Percentiles rank a stretch among this genome's conserved stretches.
These are phyloP conservation scores for Lasioglossum albipes DNA, from an alignment of 1,140 invertebrate genomes.

Conservation along the genomic window DNA sequence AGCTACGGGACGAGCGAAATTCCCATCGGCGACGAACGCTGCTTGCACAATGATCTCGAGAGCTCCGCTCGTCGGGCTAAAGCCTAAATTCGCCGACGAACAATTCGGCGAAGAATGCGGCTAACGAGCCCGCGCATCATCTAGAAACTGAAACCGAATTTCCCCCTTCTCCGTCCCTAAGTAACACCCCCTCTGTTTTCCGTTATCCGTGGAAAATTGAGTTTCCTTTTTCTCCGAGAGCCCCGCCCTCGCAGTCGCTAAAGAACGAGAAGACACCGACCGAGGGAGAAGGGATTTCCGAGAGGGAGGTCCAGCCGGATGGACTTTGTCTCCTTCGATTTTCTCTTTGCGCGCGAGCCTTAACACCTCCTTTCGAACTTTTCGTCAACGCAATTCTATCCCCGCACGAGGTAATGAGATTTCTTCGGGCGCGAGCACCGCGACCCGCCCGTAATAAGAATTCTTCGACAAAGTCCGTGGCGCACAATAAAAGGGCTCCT, in stretches of 20 bases:
- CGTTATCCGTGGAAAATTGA: slow-evolving; percentile 64
- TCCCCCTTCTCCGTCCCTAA: slow-evolving; percentile 35
- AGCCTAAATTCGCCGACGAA: slow-evolving; percentile 25
- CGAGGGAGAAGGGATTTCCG: not conserved
- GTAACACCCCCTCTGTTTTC: slow-evolving; percentile 51
- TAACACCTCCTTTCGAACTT: slow-evolving; percentile 63
- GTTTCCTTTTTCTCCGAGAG: slow-evolving; percentile 39
- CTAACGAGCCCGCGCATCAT: slow-evolving; percentile 30
- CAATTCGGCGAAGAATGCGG: slow-evolving; percentile 35
- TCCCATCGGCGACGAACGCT: not conserved
- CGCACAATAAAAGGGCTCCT: slow-evolving; percentile 60
- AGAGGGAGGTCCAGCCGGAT: slow-evolving; percentile 38
- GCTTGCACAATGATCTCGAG: not conserved
- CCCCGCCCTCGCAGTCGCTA: not conserved
- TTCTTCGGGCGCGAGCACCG: slow-evolving; percentile 59
- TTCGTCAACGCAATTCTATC: slow-evolving; percentile 66
- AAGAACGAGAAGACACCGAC: not conserved
- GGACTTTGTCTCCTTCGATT: slow-evolving; percentile 65
- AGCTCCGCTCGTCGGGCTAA: not conserved
- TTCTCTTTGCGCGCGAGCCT: slow-evolving; percentile 57
- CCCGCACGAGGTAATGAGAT: slow-evolving; percentile 67
- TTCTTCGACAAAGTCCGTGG: slow-evolving; percentile 62
- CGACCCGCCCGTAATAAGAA: slow-evolving; percentile 64
- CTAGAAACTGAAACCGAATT: slow-evolving; percentile 46
- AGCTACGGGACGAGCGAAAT: not conserved